phyloP scores from a whole-genome alignment of 1,140 invertebrate species.

The Pinna nobilis region DNA sequence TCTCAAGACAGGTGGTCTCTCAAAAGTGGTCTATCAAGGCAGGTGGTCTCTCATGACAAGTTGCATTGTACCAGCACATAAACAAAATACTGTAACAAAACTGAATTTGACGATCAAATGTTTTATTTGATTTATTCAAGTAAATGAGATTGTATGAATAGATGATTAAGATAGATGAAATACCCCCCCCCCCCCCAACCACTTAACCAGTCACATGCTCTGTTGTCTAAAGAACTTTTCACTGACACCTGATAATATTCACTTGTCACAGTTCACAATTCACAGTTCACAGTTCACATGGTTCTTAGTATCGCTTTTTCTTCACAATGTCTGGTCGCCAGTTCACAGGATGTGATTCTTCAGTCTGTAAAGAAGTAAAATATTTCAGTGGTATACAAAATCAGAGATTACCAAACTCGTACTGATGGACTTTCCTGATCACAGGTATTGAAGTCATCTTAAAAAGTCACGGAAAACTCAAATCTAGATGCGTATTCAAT shows the following conservation, averaged over 20 bases:
- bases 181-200: background rate
- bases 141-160: background rate
- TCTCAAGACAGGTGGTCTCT: too few relatives aligned
- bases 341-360: constrained; percentile 97
- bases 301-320: constrained; percentile 87
- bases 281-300: too few relatives aligned
- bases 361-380: constrained; percentile 80
- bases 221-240: background rate
- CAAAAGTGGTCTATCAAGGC: too few relatives aligned
- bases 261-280: background rate
- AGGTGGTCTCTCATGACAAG: too few relatives aligned
- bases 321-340: constrained; percentile 97
- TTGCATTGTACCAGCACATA: too few relatives aligned
- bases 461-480: background rate
- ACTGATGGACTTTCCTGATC: too few relatives aligned
- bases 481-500: too few relatives aligned
- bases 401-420: too few relatives aligned
- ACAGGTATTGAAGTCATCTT: too few relatives aligned
- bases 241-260: background rate
- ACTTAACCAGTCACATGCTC: background rate
- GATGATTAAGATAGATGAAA: background rate
- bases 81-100: too few relatives aligned
- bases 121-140: too few relatives aligned
- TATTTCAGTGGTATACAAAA: background rate
- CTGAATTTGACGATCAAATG: too few relatives aligned